A percentile compares a stretch with the other conserved stretches of the same genome.
Evolutionary conservation across 2,797 vertebrate genomes (phyloP).

Genomic region (Pogonophryne albipinna): DNA sequence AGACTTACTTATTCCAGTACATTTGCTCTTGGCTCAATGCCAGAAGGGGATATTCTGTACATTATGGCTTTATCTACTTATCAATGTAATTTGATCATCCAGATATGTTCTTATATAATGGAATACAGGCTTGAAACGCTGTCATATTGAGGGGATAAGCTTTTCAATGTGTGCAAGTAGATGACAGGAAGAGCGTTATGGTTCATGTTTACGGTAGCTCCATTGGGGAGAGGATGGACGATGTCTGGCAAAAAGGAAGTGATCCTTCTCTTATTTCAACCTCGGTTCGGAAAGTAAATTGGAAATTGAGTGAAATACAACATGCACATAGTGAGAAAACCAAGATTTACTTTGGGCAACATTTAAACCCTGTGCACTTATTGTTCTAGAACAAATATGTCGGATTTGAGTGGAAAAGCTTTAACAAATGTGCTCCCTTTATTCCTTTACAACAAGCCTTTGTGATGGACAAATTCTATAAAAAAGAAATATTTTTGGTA

Average conservation of each 20-base stretch:
- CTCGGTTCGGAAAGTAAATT: not conserved
- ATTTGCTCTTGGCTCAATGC: conserved; percentile 25
- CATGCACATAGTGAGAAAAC: not conserved
- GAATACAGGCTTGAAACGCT: conserved; percentile 15
- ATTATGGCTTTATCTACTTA: conserved; percentile 44
- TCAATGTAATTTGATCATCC: conserved; percentile 35
- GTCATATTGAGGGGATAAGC: conserved; percentile 21
- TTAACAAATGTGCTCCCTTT: not conserved
- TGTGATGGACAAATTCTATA: not conserved
- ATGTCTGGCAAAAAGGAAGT: conserved; percentile 22
- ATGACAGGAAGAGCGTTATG: conserved; percentile 39
- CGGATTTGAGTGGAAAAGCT: not conserved
- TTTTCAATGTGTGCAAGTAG: conserved; percentile 28
- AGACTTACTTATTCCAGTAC: conserved; percentile 36
- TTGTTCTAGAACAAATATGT: not conserved
- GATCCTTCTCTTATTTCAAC: conserved; percentile 15
- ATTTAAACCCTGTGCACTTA: not conserved
- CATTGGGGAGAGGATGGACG: conserved; percentile 14
- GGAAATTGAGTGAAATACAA: not conserved
- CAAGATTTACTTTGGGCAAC: no score
- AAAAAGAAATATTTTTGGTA: conserved; percentile 2
- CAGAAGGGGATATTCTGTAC: conserved; percentile 18
- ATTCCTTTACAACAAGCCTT: not conserved
- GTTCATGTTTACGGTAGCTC: conserved; percentile 40
- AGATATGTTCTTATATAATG: conserved; percentile 45